Evolutionary conservation across 1,140 invertebrate species (phyloP), one percentile per base, ranked within the genome.

Genomic region (Halictus rubicundus): DNA sequence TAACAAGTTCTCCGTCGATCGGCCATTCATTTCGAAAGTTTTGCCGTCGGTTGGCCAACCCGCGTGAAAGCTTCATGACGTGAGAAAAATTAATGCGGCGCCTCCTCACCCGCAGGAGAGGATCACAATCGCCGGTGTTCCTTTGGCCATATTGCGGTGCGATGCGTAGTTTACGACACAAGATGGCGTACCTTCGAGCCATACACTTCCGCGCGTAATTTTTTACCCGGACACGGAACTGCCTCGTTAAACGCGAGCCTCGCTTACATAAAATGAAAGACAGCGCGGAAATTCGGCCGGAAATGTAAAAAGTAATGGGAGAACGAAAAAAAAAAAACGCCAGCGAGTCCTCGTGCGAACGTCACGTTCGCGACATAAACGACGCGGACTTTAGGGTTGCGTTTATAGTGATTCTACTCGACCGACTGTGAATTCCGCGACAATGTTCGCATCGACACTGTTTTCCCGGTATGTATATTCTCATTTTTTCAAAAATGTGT

Each of bases 161-260:
- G 14, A 27, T 54, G 14, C 32, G 27, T 42, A 27, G 27, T 76
- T 76, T 76, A 59, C 32, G 52, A 68, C 6, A 63, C n/a, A 16
- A 59, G 0, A 46, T 16, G 16, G 14, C 5, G 7, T 8, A 19
- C 16, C 8, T 37, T 46, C 12, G 49, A 9, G 7, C n/a, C n/a
- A 9, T 52, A 25, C 27, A 16, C 19, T 7, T 10, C 39, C 5
- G 8, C 64, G n/a, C n/a, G 10, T 23, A 46, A 66, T 46, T 32
- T 66, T 39, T 37, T 14, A n/a, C 16, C 7, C 4, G 5, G 7
- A 21, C 12, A 12, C n/a, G 21, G 7, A 57, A 57, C 54, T 57
- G 6, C 21, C 54, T n/a, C 54, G 54, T 57, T 57, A 57, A 57
- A 57, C 54, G 54, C 19, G 21, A n/a, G n/a, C 54, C 39, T 39